A percentile compares a stretch with the other conserved stretches of the same genome.
phyloP scores from a whole-genome alignment of 2,113 vertebrate genomes.

The Falcunculus frontatus region DNA sequence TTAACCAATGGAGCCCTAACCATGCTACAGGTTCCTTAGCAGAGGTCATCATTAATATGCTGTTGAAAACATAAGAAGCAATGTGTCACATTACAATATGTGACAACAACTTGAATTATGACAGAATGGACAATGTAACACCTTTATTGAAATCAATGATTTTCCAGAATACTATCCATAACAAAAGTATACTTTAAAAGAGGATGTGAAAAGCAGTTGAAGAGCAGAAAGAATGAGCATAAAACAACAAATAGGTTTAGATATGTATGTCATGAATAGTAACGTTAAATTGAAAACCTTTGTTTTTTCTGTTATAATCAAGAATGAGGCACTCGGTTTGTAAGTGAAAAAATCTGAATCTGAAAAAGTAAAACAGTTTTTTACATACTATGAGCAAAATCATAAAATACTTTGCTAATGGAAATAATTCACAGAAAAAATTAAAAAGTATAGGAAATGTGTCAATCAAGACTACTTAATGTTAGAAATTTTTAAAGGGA shows the following conservation, averaged over 20 bases:
- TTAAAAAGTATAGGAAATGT: background rate
- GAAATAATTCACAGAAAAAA: background rate
- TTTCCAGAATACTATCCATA: background rate
- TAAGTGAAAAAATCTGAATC: background rate
- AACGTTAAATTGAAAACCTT: background rate
- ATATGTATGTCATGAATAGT: background rate
- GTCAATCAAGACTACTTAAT: background rate
- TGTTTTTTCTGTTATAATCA: background rate
- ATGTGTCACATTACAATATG: background rate
- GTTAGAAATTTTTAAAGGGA: background rate
- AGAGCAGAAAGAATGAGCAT: background rate
- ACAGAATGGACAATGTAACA: background rate
- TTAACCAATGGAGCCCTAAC: background rate
- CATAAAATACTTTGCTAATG: background rate
- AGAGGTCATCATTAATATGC: background rate
- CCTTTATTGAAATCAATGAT: background rate
- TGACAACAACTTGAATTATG: background rate
- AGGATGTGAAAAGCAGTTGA: background rate
- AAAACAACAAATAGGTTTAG: background rate
- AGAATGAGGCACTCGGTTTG: background rate
- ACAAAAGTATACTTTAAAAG: background rate
- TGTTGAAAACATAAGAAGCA: background rate
- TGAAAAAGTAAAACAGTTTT: background rate
- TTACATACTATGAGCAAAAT: background rate
- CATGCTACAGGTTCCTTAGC: background rate